phyloP scores from a whole-genome alignment of 2,888 invertebrate species.

The Caprella mutica region DNA sequence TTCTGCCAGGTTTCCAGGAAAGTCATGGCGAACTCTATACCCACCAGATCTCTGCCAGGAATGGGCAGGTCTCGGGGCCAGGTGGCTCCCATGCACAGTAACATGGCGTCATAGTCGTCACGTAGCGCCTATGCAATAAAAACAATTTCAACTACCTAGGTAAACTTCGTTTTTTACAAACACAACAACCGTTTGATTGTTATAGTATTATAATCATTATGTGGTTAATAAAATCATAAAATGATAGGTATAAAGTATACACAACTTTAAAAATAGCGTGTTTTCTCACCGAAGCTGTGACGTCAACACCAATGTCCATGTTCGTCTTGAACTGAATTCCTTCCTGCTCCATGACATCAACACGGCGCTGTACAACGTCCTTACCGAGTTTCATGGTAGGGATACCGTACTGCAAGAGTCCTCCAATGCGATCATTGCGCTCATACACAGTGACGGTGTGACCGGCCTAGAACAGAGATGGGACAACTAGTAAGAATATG shows the following conservation, averaged over 20 bases:
- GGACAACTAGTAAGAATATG: not conserved
- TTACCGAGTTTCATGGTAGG: slow-evolving; percentile 98
- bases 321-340: slow-evolving; percentile 82
- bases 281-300: too few species aligned
- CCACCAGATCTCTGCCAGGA: slow-evolving; percentile 69
- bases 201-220: not conserved
- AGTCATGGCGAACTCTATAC: slow-evolving; percentile 96
- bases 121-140: slow-evolving; percentile 40
- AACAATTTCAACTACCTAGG: not conserved
- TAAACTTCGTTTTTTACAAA: not conserved
- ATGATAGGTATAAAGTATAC: too few species aligned
- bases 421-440: slow-evolving; percentile 88
- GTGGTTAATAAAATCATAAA: not conserved
- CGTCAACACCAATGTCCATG: slow-evolving; percentile 79
- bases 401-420: slow-evolving; percentile 92
- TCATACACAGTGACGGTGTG: slow-evolving; percentile 95
- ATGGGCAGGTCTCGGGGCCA: slow-evolving; percentile 79
- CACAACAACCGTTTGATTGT: not conserved
- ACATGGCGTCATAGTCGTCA: slow-evolving; percentile 66
- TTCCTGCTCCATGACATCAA: slow-evolving; percentile 74
- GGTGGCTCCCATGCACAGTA: slow-evolving; percentile 86
- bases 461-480: slow-evolving; percentile 52
- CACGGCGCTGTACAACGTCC: slow-evolving; percentile 76
- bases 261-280: too few species aligned
- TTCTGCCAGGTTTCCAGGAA: slow-evolving; percentile 96